Evolutionary conservation across 2,888 invertebrate species (phyloP), one percentile per base, ranked within the genome.

Genomic region (Tinea trinotella): DNA sequence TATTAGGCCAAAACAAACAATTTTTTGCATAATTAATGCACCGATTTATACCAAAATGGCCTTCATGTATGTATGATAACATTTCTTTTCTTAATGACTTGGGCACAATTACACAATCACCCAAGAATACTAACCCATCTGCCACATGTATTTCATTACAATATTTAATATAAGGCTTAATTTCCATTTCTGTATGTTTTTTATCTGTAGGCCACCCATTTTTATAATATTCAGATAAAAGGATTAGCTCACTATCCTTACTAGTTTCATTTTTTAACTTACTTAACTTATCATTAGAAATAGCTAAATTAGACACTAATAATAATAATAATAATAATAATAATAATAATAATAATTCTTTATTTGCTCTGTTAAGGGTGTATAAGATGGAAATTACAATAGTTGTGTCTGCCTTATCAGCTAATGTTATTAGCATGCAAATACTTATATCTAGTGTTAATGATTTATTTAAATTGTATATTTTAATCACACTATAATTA

Each of bases 71-170:
- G 6, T 17, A 46, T 17, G 15, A 6, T 17, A 46, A 17, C 46
- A 46, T 46, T 17, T 46, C 9, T 15, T 46, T 46, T 18, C 46
- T 46, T 46, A 46, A 46, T 15, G 18, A 15, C 46, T 46, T 46
- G 15, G 46, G 46, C 15, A 46, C 17, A 13, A 46, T 46, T 13
- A 46, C 15, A 13, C 18, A 17, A 46, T 46, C 15, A 18, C 18
- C 9, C 10, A 5, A 5, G 15, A 46, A 46, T 17, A 46, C 15
- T 18, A 46, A 15, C 5, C 46, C 46, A 46, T 46, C 46, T 17
- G 15, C 46, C 46, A 46, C 17, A 17, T 17, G 18, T 4, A 46
- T 46, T 13, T 46, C 17, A 13, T 46, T 46, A 15, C 17, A 18
- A 17, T 13, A 46, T 17, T 46, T 46, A 15, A 17, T 4, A 46